Base-by-base conservation (phyloP, 1,140 invertebrate species). In the Tetramorium simillimum region DNA sequence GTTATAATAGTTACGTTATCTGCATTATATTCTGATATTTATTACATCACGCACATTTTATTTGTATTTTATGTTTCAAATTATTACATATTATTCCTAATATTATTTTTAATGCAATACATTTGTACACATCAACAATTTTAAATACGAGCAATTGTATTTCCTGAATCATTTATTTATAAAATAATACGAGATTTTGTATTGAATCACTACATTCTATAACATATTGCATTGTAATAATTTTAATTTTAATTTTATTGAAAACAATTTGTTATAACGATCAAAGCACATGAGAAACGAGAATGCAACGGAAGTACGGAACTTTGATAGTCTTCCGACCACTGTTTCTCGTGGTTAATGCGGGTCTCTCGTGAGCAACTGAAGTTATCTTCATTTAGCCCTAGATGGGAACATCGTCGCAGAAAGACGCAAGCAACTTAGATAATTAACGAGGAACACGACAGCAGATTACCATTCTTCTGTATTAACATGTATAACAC, bases 371-470 rank as follows among this genome's bases (percentile, higher is more conserved):
- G 33, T 69, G 77, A 81, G 21, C 33, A 6, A 33, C 14, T 4
- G 16, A 70, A 81, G 46, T 81, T 81, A 70, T 28, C 77, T 28
- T 70, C 46, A 69, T 40, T 70, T 81, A 80, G 14, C 21, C 40
- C 33, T 7, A 63, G 21, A 9, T 3, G 37, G 46, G 7, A 69
- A 56, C 21, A 69, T 69, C 33, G 24, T 46, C 14, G 43, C 0
- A 46, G 24, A 63, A 70, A 69, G 77, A 28, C 18, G 43, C 33
- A 51, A 16, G 16, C 9, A 77, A 46, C 43, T 43, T 51, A 69
- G 46, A 43, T 53, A 81, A 81, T 81, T 51, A 81, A 81, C 28
- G 5, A 53, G n/a, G 5, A 12, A 53, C 14, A 24, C 10, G 7
- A 24, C 9, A 69, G 51, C 53, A 18, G 18, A 10, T 7, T 28